Evolutionary conservation across 2,888 invertebrate genomes (phyloP).

Genomic region (Himalopsyche tibetana): DNA sequence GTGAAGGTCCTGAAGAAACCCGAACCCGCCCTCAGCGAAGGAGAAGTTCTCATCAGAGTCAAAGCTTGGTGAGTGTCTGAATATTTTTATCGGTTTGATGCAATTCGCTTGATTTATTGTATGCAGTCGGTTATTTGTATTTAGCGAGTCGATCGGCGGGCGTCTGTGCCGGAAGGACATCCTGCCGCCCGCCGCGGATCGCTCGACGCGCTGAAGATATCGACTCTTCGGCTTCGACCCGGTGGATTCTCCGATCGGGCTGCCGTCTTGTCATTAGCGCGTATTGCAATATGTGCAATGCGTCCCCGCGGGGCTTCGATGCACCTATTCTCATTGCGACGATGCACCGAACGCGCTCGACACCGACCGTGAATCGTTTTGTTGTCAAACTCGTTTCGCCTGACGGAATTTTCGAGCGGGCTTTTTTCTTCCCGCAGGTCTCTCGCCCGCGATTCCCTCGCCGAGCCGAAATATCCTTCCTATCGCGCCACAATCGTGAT

Average conservation of each 20-base stretch:
- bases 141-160: not conserved
- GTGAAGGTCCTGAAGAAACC: constrained; percentile 89
- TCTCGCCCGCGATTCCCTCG: constrained; percentile 18
- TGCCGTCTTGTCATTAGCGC: not conserved
- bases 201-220: constrained; percentile 48
- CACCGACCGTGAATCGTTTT: constrained; percentile 68
- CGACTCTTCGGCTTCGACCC: constrained; percentile 23
- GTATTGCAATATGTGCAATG: constrained; percentile 66
- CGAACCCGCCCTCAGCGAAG: constrained; percentile 83
- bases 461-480: not conserved
- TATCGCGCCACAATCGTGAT: not conserved
- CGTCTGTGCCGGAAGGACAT: constrained; percentile 46
- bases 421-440: constrained; percentile 48
- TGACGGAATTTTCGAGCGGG: constrained; percentile 50
- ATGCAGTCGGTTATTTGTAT: constrained; percentile 15
- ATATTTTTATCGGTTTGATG: not conserved
- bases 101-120: not conserved
- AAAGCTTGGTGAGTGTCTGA: constrained; percentile 87
- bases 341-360: constrained; percentile 70
- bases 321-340: constrained; percentile 68
- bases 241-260: not conserved
- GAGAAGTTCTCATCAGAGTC: constrained; percentile 88
- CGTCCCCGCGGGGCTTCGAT: constrained; percentile 68
- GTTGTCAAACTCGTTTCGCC: constrained; percentile 63
- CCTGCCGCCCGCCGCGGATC: constrained; percentile 46